phyloP scores from a whole-genome alignment of 2,797 vertebrate genomes.

The Enteromius viviparus region DNA sequence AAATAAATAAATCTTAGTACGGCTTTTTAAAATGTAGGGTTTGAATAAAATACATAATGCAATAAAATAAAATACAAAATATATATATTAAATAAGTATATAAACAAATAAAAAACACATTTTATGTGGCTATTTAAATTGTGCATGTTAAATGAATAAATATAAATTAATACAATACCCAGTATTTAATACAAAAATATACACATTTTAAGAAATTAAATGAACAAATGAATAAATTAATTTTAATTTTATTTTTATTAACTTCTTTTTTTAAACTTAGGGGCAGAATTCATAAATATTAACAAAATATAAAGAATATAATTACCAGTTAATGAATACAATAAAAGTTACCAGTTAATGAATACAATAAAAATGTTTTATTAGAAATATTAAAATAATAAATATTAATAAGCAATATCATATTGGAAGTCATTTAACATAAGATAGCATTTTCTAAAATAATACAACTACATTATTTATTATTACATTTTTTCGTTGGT shows the following conservation, averaged over 20 bases:
- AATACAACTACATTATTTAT: background rate
- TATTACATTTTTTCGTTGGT: background rate
- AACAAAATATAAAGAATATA: background rate
- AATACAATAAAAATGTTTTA: background rate
- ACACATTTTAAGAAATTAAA: background rate
- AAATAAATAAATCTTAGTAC: background rate
- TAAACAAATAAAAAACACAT: background rate
- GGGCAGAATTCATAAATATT: background rate
- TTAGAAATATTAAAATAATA: background rate
- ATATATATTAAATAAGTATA: background rate
- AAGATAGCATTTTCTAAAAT: background rate
- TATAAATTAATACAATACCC: background rate
- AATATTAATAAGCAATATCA: background rate
- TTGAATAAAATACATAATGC: no score
- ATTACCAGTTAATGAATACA: no score
- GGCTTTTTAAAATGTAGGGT: background rate
- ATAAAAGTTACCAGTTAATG: background rate
- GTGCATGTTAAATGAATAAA: background rate
- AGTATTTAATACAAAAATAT: background rate
- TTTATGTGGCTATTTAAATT: background rate
- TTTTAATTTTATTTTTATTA: no score
- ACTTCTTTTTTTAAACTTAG: background rate
- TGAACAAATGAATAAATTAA: background rate
- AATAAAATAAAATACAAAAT: no score
- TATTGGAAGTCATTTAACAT: background rate